Evolutionary conservation across 2,888 invertebrate species (phyloP).

Genomic region (Drosophila infuscata): DNA sequence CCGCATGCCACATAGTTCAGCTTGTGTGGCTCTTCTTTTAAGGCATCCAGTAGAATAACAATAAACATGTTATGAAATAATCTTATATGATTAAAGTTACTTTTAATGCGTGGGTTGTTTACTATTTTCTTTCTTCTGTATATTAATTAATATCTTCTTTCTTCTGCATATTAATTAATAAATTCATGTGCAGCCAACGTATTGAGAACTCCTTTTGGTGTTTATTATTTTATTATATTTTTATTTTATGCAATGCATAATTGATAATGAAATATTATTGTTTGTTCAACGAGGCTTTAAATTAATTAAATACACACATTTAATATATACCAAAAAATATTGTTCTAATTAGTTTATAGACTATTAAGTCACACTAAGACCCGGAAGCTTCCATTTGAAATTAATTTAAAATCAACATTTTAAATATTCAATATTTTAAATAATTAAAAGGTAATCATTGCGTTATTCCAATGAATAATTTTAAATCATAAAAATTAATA

Average conservation of each 20-base stretch:
- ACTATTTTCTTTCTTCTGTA: background rate
- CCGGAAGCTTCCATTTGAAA: background rate
- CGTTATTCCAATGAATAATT: background rate
- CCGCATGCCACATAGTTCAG: slow-evolving; percentile 35
- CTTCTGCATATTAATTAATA: background rate
- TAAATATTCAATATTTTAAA: background rate
- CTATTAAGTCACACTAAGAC: background rate
- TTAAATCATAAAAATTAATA: no score
- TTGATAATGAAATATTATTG: background rate
- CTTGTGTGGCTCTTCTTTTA: slow-evolving; percentile 34
- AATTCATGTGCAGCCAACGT: background rate
- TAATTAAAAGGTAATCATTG: no score
- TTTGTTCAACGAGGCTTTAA: no score
- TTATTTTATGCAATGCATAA: background rate
- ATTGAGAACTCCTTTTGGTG: background rate
- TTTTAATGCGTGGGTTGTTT: background rate
- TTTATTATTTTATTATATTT: background rate
- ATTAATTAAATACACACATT: background rate
- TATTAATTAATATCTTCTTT: background rate
- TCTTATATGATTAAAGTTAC: background rate
- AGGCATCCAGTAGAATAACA: slow-evolving; percentile 5
- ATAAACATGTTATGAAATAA: slow-evolving; percentile 7
- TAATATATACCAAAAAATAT: background rate
- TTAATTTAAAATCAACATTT: background rate
- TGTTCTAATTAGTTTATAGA: background rate